Conservation (phyloP, 1,140 invertebrate genomes). For the Drosophila lini region DNA sequence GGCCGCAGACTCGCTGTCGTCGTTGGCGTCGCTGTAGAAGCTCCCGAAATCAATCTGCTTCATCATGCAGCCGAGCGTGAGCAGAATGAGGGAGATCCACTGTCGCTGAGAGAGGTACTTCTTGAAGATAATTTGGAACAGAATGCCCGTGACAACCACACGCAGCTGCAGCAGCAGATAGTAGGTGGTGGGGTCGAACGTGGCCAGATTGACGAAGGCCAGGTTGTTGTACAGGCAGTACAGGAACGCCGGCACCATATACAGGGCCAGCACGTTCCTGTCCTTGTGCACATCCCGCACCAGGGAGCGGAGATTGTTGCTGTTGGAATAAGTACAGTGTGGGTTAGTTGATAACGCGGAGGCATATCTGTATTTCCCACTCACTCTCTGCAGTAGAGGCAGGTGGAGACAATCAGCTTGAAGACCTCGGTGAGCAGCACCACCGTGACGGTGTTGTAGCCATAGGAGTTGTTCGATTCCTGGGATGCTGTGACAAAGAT, state of each 20-base stretch:
- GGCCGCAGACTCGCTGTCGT: constrained; percentile 62
- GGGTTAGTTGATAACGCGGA: constrained; percentile 66
- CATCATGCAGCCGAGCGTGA: constrained; percentile 96
- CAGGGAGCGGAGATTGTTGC: constrained; percentile 83
- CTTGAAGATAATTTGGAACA: constrained; percentile 95
- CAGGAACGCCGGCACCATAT: constrained; percentile 95
- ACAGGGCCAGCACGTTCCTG: constrained; percentile 90
- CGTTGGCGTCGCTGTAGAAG: constrained; percentile 69
- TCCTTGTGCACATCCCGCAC: constrained; percentile 86
- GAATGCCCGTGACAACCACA: constrained; percentile 95
- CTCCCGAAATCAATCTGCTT: constrained; percentile 92
- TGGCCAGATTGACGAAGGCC: constrained; percentile 94
- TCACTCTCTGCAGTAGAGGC: constrained; percentile 90
- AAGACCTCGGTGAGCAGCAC: constrained; percentile 95
- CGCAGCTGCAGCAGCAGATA: constrained; percentile 96
- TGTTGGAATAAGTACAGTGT: constrained; percentile 81
- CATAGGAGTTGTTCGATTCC: constrained; percentile 91
- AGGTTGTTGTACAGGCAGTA: constrained; percentile 99
- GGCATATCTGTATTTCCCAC: not conserved
- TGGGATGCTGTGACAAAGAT: constrained; percentile 96
- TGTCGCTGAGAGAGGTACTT: constrained; percentile 92
- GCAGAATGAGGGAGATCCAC: constrained; percentile 94
- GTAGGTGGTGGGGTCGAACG: constrained; percentile 97
- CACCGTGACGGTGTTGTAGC: constrained; percentile 94
- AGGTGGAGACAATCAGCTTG: constrained; percentile 91